Evolutionary conservation across 2,113 vertebrate species (phyloP), one percentile per base, ranked within the genome.

Genomic region (Struthidea cinerea): DNA sequence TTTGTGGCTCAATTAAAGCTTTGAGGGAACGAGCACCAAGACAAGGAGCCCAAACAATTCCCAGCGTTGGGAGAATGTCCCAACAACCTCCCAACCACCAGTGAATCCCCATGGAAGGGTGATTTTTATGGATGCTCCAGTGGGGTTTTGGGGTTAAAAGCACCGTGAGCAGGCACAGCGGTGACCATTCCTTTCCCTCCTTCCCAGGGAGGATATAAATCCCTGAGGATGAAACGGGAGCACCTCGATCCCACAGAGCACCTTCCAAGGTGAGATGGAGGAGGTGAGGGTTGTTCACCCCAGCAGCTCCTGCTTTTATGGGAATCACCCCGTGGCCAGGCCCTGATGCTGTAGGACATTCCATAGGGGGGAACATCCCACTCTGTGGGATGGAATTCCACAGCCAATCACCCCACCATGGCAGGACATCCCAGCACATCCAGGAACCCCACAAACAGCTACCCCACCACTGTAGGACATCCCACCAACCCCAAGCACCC

Each of bases 61-160:
- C 65, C 9, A 8, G 7, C 0, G 1, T 9, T 44, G 27, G 32
- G 27, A 57, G 1, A 26, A 47, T 1, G 2, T 4, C 56, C 22
- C 52, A 57, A 44, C 14, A 87, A 69, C n/a, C 50, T 78, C 57
- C 24, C 1, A 82, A 19, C 9, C 75, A 61, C 44, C 9, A 9
- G 16, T 0, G 7, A 94, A 83, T 32, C 33, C 84, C 52, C 18
- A 33, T 2, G 3, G 10, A 56, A 56, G 4, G 7, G 5, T 24
- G 37, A 56, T 41, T 81, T 70, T 73, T 79, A 71, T 7, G 68
- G 53, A 35, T 83, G 7, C 28, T 71, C 24, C 11, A 4, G 20
- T 15, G 39, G 11, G 5, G 5, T 61, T 75, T 61, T 2, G 59
- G 79, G 50, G 14, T 71, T 30, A 67, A 68, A 86, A 91, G 42